These are phyloP conservation scores for Antechinus flavipes DNA, from an alignment of 2,113 vertebrate genomes.

Conservation along the genomic window DNA sequence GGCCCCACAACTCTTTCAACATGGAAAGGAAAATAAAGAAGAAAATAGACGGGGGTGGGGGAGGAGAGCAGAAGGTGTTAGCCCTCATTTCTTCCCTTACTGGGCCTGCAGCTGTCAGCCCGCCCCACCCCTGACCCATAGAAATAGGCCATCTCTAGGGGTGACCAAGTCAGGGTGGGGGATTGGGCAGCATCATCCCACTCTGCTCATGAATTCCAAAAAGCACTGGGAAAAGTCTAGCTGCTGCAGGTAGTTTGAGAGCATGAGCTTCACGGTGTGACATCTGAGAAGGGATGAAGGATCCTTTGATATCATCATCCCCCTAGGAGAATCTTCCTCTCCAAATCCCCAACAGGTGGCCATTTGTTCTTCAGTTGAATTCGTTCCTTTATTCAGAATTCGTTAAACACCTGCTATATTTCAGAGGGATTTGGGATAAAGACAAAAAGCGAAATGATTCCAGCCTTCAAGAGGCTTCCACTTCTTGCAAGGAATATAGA, in stretches of 20 bases:
- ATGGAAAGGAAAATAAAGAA: constrained; percentile 71
- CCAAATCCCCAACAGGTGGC: background rate
- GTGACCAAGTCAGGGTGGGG: background rate
- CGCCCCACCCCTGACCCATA: background rate
- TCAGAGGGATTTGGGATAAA: background rate
- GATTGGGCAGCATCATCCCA: constrained; percentile 1
- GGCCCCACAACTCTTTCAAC: constrained; percentile 67
- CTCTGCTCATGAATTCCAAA: background rate
- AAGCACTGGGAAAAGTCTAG: background rate
- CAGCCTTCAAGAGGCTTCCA: background rate
- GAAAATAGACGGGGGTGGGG: constrained; percentile 46
- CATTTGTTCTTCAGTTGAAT: background rate
- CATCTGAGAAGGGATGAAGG: background rate
- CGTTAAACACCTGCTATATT: background rate
- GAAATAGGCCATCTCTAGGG: constrained; percentile 45
- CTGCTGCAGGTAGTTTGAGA: background rate
- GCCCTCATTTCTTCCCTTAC: constrained; percentile 58
- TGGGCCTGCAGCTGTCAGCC: constrained; percentile 48
- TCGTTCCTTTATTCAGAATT: background rate
- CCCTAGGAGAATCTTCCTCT: background rate
- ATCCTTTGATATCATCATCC: background rate
- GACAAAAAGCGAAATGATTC: background rate
- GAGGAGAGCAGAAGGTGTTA: constrained; percentile 44
- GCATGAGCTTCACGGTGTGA: background rate
- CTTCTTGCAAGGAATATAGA: background rate